Base-by-base conservation (phyloP, 2,888 invertebrate species). In the Junonia oenone region DNA sequence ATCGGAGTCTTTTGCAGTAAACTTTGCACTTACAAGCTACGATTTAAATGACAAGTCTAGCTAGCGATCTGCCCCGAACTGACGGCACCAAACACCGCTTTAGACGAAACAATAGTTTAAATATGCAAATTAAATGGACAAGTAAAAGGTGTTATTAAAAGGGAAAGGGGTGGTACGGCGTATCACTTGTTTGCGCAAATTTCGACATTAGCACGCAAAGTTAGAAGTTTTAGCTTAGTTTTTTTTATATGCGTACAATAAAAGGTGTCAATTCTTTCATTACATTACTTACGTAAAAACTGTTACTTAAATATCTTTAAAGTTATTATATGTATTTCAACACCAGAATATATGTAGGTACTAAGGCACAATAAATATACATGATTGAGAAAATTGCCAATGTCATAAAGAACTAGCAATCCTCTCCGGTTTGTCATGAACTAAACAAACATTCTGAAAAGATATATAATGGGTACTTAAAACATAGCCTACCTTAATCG, bases 91-190 rank as follows among this genome's bases (percentile, higher is more conserved):
- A 74, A 72, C 46, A 68, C 66, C 63, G 66, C 66, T 69, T 72
- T 71, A 72, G 69, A 69, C 66, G 67, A 71, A 72, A 75, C 78
- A 73, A 73, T 75, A 71, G 71, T 78, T 77, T 73, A 80, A 81
- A 76, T 77, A 87, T 87, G 85, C 78, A 88, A 88, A 88, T 87
- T 84, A 81, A 79, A 79, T 71, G 76, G 78, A 81, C 76, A 76
- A 81, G 74, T 71, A 73, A 69, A 65, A 72, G 73, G 79, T 77
- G 80, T 85, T 75, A 87, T 86, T 86, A 81, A 72, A 68, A 68
- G 66, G 70, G 71, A 63, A 61, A 72, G 76, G 78, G 78, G 71
- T 81, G 84, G 85, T 77, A 84, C 81, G 76, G 74, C 72, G 70
- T 78, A 75, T 78, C 78, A 69, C 71, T 73, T 69, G 68, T 58